phyloP scores from a whole-genome alignment of 2,113 vertebrate genomes.

The Calonectris borealis region DNA sequence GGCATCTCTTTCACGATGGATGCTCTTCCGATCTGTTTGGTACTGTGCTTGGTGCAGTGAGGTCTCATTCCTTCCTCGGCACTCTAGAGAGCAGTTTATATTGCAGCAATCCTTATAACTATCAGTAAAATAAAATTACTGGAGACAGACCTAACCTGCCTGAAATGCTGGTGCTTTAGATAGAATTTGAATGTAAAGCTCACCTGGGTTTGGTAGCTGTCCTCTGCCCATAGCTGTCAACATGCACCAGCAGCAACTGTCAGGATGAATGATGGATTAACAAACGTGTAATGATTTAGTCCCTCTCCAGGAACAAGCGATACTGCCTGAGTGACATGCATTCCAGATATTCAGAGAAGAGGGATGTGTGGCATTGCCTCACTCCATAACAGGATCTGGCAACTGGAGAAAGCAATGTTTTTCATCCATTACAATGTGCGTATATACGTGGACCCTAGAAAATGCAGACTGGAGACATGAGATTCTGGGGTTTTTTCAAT shows the following conservation, averaged over 20 bases:
- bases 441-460: neutral
- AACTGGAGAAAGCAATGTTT: neutral
- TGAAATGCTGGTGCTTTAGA: neutral
- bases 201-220: conserved; percentile 33
- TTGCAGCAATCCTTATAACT: neutral
- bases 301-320: conserved; percentile 26
- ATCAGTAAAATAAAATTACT: neutral
- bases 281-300: conserved; percentile 42
- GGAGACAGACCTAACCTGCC: neutral
- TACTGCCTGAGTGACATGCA: neutral
- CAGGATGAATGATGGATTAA: conserved; percentile 57
- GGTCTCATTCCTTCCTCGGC: neutral
- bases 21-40: neutral
- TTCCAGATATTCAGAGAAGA: neutral
- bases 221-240: conserved; percentile 4
- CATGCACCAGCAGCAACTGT: neutral
- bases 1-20: neutral
- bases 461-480: neutral
- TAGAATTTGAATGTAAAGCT: neutral
- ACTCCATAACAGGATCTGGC: neutral
- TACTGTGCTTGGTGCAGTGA: neutral
- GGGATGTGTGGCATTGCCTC: neutral
- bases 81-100: neutral
- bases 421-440: neutral
- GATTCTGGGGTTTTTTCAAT: neutral